phyloP scores from a whole-genome alignment of 1,140 invertebrate species.

The Aphelinus certus region DNA sequence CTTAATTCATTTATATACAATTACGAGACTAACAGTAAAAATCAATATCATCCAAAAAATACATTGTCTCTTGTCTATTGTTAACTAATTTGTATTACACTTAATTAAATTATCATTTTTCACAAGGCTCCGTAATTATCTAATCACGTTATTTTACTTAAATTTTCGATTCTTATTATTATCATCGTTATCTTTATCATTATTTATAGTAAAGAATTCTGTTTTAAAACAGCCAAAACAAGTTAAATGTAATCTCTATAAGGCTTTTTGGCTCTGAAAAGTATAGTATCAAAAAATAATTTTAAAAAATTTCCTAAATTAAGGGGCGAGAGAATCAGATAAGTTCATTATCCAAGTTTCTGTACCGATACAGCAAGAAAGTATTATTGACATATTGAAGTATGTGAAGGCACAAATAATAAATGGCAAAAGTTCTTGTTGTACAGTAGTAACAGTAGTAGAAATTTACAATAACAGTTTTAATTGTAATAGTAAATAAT shows the following conservation, averaged over 20 bases:
- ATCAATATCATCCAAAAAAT: constrained; percentile 28
- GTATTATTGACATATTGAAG: background rate
- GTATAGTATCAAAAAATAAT: constrained; percentile 18
- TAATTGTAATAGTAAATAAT: constrained; percentile 39
- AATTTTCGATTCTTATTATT: constrained; percentile 30
- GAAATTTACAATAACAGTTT: constrained; percentile 37
- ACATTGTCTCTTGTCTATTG: background rate
- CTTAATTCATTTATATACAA: constrained; percentile 21
- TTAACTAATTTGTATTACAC: constrained; percentile 24
- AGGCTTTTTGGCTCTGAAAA: background rate
- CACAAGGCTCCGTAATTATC: background rate
- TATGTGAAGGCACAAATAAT: constrained; percentile 40
- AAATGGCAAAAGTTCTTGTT: constrained; percentile 21
- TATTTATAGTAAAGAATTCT: constrained; percentile 16
- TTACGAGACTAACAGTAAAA: constrained; percentile 11
- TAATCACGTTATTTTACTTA: constrained; percentile 32
- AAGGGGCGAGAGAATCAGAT: constrained; percentile 35
- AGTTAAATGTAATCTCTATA: background rate
- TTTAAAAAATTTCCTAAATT: background rate
- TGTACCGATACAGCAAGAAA: constrained; percentile 23
- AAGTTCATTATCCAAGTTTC: constrained; percentile 25
- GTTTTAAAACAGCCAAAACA: background rate
- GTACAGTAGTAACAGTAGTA: constrained; percentile 35
- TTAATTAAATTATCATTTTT: constrained; percentile 15
- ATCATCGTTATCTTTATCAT: background rate